Evolutionary conservation across 2,888 invertebrate species (phyloP).

Genomic region (Drosophila helvetica): DNA sequence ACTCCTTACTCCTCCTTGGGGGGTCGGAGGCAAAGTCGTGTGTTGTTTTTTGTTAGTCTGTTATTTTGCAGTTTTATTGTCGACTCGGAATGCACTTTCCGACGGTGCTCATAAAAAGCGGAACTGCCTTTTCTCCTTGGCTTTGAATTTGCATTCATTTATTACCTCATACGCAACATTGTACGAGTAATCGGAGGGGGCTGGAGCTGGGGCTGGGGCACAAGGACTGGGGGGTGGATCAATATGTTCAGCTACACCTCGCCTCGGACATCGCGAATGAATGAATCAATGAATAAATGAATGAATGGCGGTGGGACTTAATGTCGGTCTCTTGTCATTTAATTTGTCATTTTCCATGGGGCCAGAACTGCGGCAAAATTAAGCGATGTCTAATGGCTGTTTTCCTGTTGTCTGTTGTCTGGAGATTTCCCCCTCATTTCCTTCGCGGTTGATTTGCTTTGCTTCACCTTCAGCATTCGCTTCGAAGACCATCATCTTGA

Average conservation of each 20-base stretch:
- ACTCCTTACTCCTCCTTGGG: background rate
- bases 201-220: no score
- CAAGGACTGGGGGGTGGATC: background rate
- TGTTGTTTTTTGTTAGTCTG: conserved; percentile 1
- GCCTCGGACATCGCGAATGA: background rate
- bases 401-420: conserved; percentile 6
- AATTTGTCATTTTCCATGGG: conserved; percentile 50
- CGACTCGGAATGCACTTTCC: conserved; percentile 25
- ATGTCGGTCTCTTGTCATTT: conserved; percentile 50
- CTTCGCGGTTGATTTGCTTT: conserved; percentile 2
- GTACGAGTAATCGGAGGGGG: background rate
- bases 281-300: background rate
- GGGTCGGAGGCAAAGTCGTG: background rate
- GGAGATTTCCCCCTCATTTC: background rate
- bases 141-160: conserved; percentile 15
- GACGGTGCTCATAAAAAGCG: conserved; percentile 12
- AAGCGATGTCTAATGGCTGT: conserved; percentile 41
- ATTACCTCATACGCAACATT: conserved; percentile 61
- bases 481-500: conserved; percentile 65
- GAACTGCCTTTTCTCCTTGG: background rate
- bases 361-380: conserved; percentile 41
- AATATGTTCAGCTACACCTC: conserved; percentile 26
- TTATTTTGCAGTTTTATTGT: conserved; percentile 12
- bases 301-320: conserved; percentile 33
- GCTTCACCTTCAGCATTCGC: conserved; percentile 20